Percentiles rank a stretch among this genome's conserved stretches.
phyloP scores from a whole-genome alignment of 2,797 vertebrate species.

The Florisuga fusca region DNA sequence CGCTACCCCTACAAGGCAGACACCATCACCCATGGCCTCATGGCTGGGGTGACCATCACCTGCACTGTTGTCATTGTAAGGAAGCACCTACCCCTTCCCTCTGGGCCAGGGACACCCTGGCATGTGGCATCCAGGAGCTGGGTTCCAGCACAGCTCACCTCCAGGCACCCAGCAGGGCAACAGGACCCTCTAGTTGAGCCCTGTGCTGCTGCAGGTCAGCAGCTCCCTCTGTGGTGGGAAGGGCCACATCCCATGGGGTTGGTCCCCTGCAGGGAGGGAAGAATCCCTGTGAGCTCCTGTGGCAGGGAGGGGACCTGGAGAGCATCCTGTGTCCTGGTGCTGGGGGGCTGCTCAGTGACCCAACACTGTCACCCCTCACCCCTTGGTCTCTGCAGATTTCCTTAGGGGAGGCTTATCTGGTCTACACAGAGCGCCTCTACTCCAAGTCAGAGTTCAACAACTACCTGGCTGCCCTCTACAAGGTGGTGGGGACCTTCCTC shows the following conservation, averaged over 20 bases:
- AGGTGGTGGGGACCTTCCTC: slow-evolving; percentile 93
- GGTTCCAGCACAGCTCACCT: not conserved
- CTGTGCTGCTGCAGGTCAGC: not conserved
- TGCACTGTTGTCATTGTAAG: slow-evolving; percentile 90
- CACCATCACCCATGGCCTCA: slow-evolving; percentile 90
- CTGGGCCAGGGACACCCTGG: not conserved
- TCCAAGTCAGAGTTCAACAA: slow-evolving; percentile 93
- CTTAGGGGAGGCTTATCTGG: slow-evolving; percentile 84
- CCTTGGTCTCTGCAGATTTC: slow-evolving; percentile 70
- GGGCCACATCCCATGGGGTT: fast-evolving
- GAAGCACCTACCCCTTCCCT: not conserved
- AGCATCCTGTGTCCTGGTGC: not conserved
- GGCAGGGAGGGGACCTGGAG: not conserved
- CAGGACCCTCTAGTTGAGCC: not conserved
- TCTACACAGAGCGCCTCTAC: slow-evolving; percentile 88
- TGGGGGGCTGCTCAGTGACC: not conserved
- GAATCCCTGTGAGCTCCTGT: fast-evolving
- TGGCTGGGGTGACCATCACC: slow-evolving; percentile 89
- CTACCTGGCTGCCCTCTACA: slow-evolving; percentile 92
- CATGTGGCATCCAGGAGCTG: fast-evolving
- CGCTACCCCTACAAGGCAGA: slow-evolving; percentile 88
- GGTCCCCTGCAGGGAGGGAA: not conserved
- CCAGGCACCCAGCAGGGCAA: not conserved
- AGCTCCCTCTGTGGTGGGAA: not conserved
- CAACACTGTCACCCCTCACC: not conserved